Conservation (phyloP, 2,113 vertebrate species). For the Scolopax mira region DNA sequence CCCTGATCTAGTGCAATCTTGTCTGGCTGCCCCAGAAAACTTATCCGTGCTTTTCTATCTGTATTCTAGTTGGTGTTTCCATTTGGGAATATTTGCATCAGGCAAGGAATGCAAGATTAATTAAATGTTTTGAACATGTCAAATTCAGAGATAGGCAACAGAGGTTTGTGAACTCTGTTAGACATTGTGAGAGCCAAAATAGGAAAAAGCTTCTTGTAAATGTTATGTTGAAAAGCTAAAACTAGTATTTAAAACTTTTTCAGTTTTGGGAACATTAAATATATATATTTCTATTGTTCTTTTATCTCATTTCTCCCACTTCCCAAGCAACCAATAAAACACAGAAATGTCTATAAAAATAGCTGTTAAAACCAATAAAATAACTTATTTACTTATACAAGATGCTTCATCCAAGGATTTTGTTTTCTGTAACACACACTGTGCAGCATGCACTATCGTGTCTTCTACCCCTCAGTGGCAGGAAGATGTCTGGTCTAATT, state of each 20-base stretch:
- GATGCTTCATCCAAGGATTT: background rate
- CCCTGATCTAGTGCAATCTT: background rate
- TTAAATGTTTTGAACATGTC: background rate
- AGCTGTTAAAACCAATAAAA: conserved; percentile 27
- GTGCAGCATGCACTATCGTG: background rate
- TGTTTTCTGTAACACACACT: conserved; percentile 9
- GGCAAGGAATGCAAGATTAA: background rate
- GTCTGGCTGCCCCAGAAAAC: background rate
- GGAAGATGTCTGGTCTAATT: conserved; percentile 55
- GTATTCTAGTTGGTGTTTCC: background rate
- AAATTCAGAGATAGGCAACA: background rate
- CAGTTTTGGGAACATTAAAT: conserved; percentile 4
- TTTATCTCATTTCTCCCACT: conserved; percentile 39
- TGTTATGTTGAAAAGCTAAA: background rate
- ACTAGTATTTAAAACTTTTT: background rate
- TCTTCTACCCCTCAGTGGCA: conserved; percentile 50
- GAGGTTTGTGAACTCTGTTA: background rate
- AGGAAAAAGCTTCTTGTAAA: background rate
- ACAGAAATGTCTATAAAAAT: conserved; percentile 26
- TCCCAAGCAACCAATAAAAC: conserved; percentile 20
- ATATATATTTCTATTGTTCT: background rate
- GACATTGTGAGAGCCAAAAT: background rate
- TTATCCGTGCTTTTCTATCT: background rate
- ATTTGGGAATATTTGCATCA: background rate
- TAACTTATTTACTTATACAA: conserved; percentile 13